Base-by-base conservation (phyloP, 2,113 vertebrate genomes). In the Centropus unirufus region DNA sequence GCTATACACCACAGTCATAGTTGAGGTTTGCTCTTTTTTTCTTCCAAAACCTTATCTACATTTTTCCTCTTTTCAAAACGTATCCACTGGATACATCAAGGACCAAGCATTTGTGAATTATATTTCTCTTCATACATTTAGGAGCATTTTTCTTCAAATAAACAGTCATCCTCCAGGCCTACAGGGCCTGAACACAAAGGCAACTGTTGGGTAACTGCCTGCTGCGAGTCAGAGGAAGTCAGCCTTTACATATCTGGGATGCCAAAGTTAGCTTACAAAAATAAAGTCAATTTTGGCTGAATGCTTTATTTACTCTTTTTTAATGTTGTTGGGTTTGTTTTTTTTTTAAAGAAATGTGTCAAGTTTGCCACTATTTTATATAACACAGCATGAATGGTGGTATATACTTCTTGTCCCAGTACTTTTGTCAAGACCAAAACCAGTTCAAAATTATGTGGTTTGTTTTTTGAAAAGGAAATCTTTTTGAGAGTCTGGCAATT, bases 241-340 rank as follows among this genome's bases (percentile, higher is more conserved):
- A 88, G 90, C 72, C 52, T 74, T 90, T 47, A 59, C 86, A 92
- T 88, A 91, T 62, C 67, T 93, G 64, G 34, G 73, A 94, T 95
- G 79, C 93, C 85, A 67, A 72, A 67, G 72, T 67, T 57, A 63
- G 87, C 78, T 91, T 94, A 63, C 30, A 92, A 94, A 95, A 96
- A 95, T 92, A 95, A 95, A 93, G 80, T 24, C 13, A 66, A 63
- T 79, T 87, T 68, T 87, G 69, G 75, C 61, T 95, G 83, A 72
- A 78, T 21, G 46, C 91, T 83, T 94, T 94, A 86, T 95, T 94
- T 95, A 88, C 90, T 74, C n/a, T 64, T 90, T 47, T 12, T 7
- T 14, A 51, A 51, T 36, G 63, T 83, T 75, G 66, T 64, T 90
- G 44, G 67, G 36, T 12, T 7, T 14, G 23, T 23, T 36, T 68